Percentiles rank a stretch among this genome's conserved stretches.
phyloP scores from a whole-genome alignment of 2,113 vertebrate genomes.

The Cygnus atratus region DNA sequence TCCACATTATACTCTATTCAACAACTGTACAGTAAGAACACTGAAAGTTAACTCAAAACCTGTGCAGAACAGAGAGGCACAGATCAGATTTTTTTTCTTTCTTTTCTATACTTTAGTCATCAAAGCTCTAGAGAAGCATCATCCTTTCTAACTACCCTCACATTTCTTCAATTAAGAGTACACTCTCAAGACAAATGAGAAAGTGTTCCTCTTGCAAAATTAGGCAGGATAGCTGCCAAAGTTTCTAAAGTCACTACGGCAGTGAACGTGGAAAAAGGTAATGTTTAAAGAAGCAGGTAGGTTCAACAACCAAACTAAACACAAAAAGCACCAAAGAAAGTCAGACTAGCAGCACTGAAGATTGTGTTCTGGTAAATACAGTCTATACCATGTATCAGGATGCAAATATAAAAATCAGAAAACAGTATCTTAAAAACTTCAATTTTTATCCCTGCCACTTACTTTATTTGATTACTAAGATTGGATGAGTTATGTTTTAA shows the following conservation, averaged over 20 bases:
- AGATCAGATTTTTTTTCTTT: neutral
- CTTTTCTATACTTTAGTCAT: neutral
- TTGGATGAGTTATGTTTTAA: neutral
- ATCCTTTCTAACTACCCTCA: neutral
- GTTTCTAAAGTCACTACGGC: neutral
- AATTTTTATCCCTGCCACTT: neutral
- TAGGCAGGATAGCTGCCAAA: neutral
- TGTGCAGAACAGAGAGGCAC: neutral
- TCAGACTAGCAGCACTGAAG: fast-evolving
- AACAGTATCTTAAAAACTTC: neutral
- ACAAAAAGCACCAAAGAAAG: neutral
- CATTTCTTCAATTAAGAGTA: neutral
- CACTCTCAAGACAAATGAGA: neutral
- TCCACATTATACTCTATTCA: fast-evolving
- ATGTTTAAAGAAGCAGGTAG: neutral
- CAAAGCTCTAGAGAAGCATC: neutral
- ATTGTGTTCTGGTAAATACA: neutral
- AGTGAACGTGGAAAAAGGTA: neutral
- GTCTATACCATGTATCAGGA: neutral
- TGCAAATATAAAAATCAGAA: neutral
- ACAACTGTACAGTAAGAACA: neutral
- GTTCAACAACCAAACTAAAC: neutral
- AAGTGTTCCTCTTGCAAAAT: neutral
- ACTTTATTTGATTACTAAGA: neutral
- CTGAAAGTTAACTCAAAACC: neutral